Evolutionary conservation across 2,797 vertebrate genomes (phyloP), one percentile per base, ranked within the genome.

Genomic region (Pangasius macronema): DNA sequence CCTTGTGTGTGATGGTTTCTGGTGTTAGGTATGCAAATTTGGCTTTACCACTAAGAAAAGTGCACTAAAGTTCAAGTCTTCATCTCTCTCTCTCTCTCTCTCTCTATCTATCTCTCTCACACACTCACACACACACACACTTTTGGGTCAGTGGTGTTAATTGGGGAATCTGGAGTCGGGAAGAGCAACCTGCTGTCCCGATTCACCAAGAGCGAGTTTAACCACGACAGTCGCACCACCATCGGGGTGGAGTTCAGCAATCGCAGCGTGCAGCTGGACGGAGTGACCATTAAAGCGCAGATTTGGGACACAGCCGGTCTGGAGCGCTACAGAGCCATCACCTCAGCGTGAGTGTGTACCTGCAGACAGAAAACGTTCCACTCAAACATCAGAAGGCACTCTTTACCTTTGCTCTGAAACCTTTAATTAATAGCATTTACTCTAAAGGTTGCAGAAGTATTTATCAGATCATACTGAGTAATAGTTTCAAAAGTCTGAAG

Each of bases 301-400:
- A 99, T 99, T 94, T 99, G 98, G 98, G 98, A 99, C 93, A 99
- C 98, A 0, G 98, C 98, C 0, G 98, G 98, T 18, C 97, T 99
- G 92, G 98, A 99, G 91, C 96, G 98, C 89, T 99, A 99, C 96
- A 96, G 98, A 0, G 98, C 98, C 90, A 99, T 99, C 92, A 99
- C 98, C 88, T 99, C 98, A 0, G 98, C 98, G 98, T 99, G 94
- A 94, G 98, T 96, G 83, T 83, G 1, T 11, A 67, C 49, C 61
- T 22, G 9, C 81, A 67, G 18, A 51, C 79, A 61, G 10, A 39
- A n/a, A 75, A 24, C 10, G n/a, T 27, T 46, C 22, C 49, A 16
- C 27, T 18, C 7, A 5, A 57, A n/a, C 72, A 75, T n/a, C 3
- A 39, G 33, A 70, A 20, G 33, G 22, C 33, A 49, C 24, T n/a